A percentile compares a stretch with the other conserved stretches of the same genome.
Conservation (phyloP, 2,113 vertebrate species). For the Pelecanoides urinatrix region DNA sequence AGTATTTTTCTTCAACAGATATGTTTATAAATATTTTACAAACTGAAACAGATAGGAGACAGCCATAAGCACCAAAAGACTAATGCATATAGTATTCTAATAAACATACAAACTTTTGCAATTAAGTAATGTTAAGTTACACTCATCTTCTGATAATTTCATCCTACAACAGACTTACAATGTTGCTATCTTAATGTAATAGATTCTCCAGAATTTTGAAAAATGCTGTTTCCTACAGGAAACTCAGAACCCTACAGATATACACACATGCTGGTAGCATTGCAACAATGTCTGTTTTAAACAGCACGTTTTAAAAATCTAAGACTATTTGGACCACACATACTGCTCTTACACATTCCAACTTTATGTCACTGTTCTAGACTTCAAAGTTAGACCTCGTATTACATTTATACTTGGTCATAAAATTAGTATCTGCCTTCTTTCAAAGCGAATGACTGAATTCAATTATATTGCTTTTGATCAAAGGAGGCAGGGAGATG, state of each 20-base stretch:
- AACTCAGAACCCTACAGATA: neutral
- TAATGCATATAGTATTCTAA: neutral
- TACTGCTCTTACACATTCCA: neutral
- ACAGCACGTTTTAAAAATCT: rapidly evolving
- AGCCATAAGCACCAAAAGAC: neutral
- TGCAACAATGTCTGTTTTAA: neutral
- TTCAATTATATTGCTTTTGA: neutral
- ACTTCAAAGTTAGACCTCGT: neutral
- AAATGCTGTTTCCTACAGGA: neutral
- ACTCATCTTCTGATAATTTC: neutral
- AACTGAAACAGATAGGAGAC: neutral
- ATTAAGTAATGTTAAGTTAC: neutral
- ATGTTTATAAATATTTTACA: neutral
- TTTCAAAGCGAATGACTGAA: neutral
- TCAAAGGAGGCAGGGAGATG: rapidly evolving
- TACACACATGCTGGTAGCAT: rapidly evolving
- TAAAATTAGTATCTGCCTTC: neutral
- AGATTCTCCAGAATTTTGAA: neutral
- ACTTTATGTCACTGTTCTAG: neutral
- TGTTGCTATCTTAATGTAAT: neutral
- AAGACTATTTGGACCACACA: neutral
- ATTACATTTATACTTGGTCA: neutral
- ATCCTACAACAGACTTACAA: neutral
- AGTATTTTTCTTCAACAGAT: neutral
- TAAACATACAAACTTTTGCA: neutral